Percentiles rank a stretch among this genome's conserved stretches.
Conservation (phyloP, 2,113 vertebrate species). For the Cryptotis parvus region DNA sequence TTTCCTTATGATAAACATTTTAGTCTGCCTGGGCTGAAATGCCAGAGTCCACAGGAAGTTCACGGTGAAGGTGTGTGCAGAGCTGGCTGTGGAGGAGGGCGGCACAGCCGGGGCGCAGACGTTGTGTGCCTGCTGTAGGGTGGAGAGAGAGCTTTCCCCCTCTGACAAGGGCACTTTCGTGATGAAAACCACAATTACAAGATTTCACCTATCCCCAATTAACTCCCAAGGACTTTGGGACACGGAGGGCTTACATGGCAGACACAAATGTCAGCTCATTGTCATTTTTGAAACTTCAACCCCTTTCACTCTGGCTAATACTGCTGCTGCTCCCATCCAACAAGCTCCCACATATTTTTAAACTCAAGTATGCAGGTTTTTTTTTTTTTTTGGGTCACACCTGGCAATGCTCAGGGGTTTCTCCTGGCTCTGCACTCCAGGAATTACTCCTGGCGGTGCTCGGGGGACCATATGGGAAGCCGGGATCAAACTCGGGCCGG, state of each 20-base stretch:
- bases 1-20: background rate
- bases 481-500: no score
- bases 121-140: background rate
- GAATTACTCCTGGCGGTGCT: no score
- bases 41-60: background rate
- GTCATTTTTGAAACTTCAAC: background rate
- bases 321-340: background rate
- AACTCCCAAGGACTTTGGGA: background rate
- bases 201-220: background rate
- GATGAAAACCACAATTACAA: background rate
- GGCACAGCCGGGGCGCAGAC: background rate
- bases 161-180: background rate
- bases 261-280: background rate
- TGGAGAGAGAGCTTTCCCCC: background rate
- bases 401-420: no score
- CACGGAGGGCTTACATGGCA: background rate
- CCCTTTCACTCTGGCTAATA: background rate
- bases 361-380: no score
- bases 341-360: background rate
- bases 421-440: no score
- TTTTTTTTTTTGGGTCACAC: no score
- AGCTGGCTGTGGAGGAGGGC: background rate
- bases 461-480: no score
- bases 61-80: background rate
- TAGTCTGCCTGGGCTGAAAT: background rate